Evolutionary conservation across 2,888 invertebrate genomes (phyloP), one percentile per base, ranked within the genome.

Genomic region (Buathra laborator): DNA sequence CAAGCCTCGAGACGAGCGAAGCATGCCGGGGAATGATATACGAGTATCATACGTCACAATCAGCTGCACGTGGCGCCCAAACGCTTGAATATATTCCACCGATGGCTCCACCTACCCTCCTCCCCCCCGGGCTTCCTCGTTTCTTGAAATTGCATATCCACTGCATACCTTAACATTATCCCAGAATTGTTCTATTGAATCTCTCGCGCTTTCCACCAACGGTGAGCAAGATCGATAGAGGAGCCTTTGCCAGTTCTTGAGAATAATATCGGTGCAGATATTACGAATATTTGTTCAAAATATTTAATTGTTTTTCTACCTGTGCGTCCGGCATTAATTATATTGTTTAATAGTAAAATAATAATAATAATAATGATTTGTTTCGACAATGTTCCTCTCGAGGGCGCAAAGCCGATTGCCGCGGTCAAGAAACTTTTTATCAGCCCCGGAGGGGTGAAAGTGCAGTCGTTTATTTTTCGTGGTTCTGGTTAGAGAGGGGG

Each of bases 11-110:
- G 85, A 85, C 82, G 85, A 85, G 90, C 89, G 89, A 89, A 87
- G 89, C 89, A 87, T 88, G 87, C 87, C 85, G 87, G 87, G 87
- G 89, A 88, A 90, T 91, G 90, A 91, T 90, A 91, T 91, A 91
- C 91, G 91, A 89, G 89, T 90, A 89, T 90, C 91, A 91, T 91
- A 91, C 91, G 91, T 91, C 91, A 91, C 91, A 90, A 91, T 91
- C 91, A 91, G 91, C 90, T 91, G 90, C 91, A 91, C 91, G 90
- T 90, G 91, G 91, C 90, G 90, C 91, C 89, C 89, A 91, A 90
- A 85, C 88, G 91, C 91, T 91, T 90, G 84, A 82, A 83, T 86
- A 83, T 83, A 90, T 91, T 91, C 90, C 89, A 88, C 90, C 89
- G 89, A 91, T 91, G 89, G 87, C 88, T 90, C 86, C 89, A 86